These are phyloP conservation scores for Lepidurus packardi DNA, from an alignment of 1,140 invertebrate species.

Conservation along the genomic window DNA sequence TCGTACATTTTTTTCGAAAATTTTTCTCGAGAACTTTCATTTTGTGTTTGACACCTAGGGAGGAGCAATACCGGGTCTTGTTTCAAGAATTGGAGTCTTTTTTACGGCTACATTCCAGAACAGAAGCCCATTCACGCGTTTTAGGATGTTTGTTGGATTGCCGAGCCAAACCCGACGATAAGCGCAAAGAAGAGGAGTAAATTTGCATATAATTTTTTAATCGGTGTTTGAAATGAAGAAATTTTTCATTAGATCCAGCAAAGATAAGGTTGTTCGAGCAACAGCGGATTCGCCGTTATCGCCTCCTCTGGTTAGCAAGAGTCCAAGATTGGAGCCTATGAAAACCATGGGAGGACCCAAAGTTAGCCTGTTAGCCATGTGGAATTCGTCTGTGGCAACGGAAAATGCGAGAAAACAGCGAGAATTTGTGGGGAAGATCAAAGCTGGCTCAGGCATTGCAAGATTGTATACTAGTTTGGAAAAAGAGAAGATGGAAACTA, in stretches of 20 bases:
- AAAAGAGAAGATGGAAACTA: constrained; percentile 30
- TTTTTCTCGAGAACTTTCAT: background rate
- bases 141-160: constrained; percentile 79
- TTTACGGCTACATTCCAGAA: constrained; percentile 65
- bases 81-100: constrained; percentile 71
- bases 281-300: constrained; percentile 77
- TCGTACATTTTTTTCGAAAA: background rate
- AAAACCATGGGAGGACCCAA: constrained; percentile 40
- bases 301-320: constrained; percentile 51
- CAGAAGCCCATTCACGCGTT: constrained; percentile 65
- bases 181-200: constrained; percentile 20
- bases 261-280: constrained; percentile 63
- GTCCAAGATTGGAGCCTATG: constrained; percentile 46
- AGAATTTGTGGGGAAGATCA: constrained; percentile 71
- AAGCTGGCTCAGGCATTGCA: constrained; percentile 56
- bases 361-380: constrained; percentile 58
- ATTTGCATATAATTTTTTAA: background rate
- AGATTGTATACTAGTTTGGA: constrained; percentile 71
- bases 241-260: background rate
- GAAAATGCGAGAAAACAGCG: constrained; percentile 48
- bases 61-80: constrained; percentile 77
- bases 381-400: constrained; percentile 46
- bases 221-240: background rate
- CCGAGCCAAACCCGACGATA: constrained; percentile 49
- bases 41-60: constrained; percentile 45